phyloP scores from a whole-genome alignment of 2,888 invertebrate species.

The Alviniconcha strummeri region DNA sequence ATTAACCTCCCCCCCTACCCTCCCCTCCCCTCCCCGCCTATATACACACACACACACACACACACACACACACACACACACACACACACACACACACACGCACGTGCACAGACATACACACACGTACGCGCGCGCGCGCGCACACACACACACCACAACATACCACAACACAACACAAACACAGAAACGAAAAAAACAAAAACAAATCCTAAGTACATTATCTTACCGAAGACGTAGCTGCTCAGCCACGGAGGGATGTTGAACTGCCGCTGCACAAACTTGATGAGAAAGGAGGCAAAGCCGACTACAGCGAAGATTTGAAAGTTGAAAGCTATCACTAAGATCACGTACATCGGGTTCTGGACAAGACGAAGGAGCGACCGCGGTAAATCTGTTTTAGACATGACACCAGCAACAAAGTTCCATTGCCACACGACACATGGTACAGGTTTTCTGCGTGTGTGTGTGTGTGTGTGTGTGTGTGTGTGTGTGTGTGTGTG shows the following conservation, averaged over 20 bases:
- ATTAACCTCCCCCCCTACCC: too few relatives aligned
- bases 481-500: too few relatives aligned
- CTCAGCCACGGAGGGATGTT: constrained; percentile 27
- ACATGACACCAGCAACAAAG: too few relatives aligned
- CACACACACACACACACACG: neutral
- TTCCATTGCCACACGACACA: too few relatives aligned
- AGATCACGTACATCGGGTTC: constrained; percentile 34
- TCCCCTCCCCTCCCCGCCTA: too few relatives aligned
- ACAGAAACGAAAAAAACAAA: neutral
- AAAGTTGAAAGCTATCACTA: constrained; percentile 18
- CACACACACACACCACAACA: too few relatives aligned
- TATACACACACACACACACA: too few relatives aligned
- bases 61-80: neutral
- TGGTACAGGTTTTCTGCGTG: too few relatives aligned
- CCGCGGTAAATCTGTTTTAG: constrained; percentile 29
- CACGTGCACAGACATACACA: neutral
- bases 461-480: too few relatives aligned
- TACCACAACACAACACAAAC: neutral
- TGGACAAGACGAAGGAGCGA: constrained; percentile 30
- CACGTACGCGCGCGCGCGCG: too few relatives aligned
- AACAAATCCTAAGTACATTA: constrained; percentile 11
- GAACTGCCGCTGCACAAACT: constrained; percentile 40
- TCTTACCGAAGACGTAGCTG: constrained; percentile 37
- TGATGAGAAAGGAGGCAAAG: constrained; percentile 30
- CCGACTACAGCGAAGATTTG: constrained; percentile 37